Evolutionary conservation across 1,140 invertebrate genomes (phyloP).

Genomic region (Drosophila sulfurigaster): DNA sequence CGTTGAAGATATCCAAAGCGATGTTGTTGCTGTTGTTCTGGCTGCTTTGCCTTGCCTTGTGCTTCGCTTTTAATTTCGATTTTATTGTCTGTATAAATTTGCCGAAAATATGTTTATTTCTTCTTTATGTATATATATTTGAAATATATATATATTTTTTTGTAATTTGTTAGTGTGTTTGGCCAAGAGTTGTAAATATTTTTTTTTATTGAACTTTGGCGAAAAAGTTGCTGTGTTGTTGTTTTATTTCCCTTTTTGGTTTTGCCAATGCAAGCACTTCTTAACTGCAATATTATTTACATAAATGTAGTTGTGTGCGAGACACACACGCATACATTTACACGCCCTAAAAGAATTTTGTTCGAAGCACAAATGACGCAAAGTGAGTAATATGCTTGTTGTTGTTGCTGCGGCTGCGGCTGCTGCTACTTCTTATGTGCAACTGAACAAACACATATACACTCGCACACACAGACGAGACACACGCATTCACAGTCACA

Average conservation of each 20-base stretch:
- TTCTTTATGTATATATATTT: slow-evolving; percentile 5
- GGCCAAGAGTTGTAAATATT: not conserved
- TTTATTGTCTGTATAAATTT: slow-evolving; percentile 13
- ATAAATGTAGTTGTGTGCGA: slow-evolving; percentile 7
- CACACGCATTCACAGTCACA: slow-evolving; percentile 26
- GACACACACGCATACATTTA: slow-evolving; percentile 5
- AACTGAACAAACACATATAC: slow-evolving; percentile 58
- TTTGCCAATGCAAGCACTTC: slow-evolving; percentile 73
- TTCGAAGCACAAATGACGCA: slow-evolving; percentile 50
- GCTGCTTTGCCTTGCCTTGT: slow-evolving; percentile 47
- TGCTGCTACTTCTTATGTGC: slow-evolving; percentile 45
- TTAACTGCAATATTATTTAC: slow-evolving; percentile 44
- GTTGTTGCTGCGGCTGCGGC: slow-evolving; percentile 28
- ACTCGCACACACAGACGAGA: slow-evolving; percentile 10
- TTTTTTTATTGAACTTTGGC: slow-evolving; percentile 20
- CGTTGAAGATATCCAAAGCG: slow-evolving; percentile 84
- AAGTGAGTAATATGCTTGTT: slow-evolving; percentile 55
- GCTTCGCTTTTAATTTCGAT: not conserved
- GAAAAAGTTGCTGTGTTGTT: slow-evolving; percentile 63
- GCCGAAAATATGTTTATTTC: slow-evolving; percentile 44
- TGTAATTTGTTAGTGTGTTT: slow-evolving; percentile 28
- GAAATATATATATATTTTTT: not conserved
- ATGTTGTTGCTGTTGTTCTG: slow-evolving; percentile 43
- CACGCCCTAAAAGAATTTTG: slow-evolving; percentile 55
- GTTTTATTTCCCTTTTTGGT: slow-evolving; percentile 25